These are phyloP conservation scores for Cerastis leucographa DNA, from an alignment of 2,888 invertebrate species.

Conservation along the genomic window DNA sequence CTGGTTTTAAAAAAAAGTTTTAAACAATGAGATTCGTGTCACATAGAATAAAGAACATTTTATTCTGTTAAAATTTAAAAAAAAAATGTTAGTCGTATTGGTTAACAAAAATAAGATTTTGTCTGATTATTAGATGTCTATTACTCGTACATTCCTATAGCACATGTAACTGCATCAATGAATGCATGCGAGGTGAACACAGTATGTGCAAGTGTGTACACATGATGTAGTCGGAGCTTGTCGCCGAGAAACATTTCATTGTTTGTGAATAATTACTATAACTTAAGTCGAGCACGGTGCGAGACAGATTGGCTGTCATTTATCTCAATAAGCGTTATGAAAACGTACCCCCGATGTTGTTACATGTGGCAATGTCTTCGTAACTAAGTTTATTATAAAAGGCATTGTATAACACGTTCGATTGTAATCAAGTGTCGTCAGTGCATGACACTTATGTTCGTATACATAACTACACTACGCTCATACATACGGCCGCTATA, in stretches of 20 bases:
- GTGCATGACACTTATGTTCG: slow-evolving; percentile 76
- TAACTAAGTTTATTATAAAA: slow-evolving; percentile 75
- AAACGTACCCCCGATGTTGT: slow-evolving; percentile 64
- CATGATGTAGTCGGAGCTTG: slow-evolving; percentile 12
- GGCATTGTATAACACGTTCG: slow-evolving; percentile 83
- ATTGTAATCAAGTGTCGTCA: slow-evolving; percentile 85
- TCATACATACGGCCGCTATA: slow-evolving; percentile 52
- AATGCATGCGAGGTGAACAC: slow-evolving; percentile 30
- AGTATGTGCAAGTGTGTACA: slow-evolving; percentile 17
- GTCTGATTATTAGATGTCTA: not conserved
- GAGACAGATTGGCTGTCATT: slow-evolving; percentile 55
- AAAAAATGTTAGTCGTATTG: not conserved
- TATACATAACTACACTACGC: slow-evolving; percentile 69
- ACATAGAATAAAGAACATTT: not conserved
- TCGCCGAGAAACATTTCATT: slow-evolving; percentile 37
- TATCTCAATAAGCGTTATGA: slow-evolving; percentile 66
- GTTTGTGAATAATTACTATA: slow-evolving; percentile 55
- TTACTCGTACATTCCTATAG: slow-evolving; percentile 18
- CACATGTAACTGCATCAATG: slow-evolving; percentile 38
- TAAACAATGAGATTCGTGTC: not conserved
- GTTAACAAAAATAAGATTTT: not conserved
- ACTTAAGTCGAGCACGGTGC: slow-evolving; percentile 47
- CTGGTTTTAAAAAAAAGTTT: no score
- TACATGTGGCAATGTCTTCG: slow-evolving; percentile 69
- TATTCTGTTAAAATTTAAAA: no score